A percentile compares a stretch with the other conserved stretches of the same genome.
Evolutionary conservation across 1,140 invertebrate species (phyloP).

Genomic region (Episyrphus balteatus): DNA sequence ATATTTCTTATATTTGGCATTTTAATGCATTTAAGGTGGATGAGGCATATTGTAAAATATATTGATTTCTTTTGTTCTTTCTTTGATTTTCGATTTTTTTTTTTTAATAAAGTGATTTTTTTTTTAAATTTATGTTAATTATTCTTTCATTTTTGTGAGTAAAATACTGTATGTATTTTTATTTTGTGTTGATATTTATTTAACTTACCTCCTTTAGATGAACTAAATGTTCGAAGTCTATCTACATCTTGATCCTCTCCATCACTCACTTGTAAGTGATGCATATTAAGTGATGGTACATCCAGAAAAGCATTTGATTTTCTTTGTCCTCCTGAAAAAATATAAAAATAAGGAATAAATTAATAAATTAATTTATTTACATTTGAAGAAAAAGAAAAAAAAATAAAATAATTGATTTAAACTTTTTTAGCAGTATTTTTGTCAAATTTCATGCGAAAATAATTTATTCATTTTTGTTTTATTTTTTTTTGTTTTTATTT

Average conservation of each 20-base stretch:
- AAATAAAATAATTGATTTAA: too few relatives aligned
- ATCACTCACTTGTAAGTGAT: constrained; percentile 39
- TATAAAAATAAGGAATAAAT: neutral
- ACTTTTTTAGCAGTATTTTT: too few relatives aligned
- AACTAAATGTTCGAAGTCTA: constrained; percentile 76
- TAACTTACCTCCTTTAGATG: constrained; percentile 73
- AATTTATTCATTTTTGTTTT: too few relatives aligned
- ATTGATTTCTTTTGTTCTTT: too few relatives aligned
- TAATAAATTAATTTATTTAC: neutral
- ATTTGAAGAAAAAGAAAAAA: too few relatives aligned
- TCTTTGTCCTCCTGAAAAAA: constrained; percentile 37
- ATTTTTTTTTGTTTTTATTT: too few relatives aligned
- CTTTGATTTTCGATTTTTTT: too few relatives aligned
- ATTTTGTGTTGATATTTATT: neutral
- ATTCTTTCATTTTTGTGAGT: neutral
- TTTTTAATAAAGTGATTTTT: too few relatives aligned
- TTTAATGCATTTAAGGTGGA: too few relatives aligned
- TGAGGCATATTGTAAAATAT: too few relatives aligned
- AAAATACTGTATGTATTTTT: neutral
- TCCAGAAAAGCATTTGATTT: constrained; percentile 69
- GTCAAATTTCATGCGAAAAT: too few relatives aligned
- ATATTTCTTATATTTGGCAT: too few relatives aligned
- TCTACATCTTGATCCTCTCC: constrained; percentile 66
- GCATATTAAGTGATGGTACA: constrained; percentile 51
- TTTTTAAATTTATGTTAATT: neutral